Percentiles rank a stretch among this genome's conserved stretches.
These are phyloP conservation scores for Scaptomyza graminum DNA, from an alignment of 1,140 invertebrate species.

Conservation along the genomic window DNA sequence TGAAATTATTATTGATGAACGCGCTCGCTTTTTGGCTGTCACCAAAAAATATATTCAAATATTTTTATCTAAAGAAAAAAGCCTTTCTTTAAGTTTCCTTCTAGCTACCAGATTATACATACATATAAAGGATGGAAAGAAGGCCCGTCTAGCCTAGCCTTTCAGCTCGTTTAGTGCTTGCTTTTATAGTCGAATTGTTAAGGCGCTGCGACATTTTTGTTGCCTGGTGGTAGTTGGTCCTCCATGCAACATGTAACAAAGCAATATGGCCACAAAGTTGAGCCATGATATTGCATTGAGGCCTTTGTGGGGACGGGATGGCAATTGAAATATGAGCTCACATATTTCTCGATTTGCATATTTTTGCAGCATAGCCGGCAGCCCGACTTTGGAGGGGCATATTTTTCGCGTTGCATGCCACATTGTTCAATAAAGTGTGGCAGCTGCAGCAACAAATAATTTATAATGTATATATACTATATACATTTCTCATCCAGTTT, in stretches of 20 bases:
- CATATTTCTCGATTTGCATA: conserved; percentile 37
- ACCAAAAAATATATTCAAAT: too few relatives aligned
- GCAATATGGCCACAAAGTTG: conserved; percentile 28
- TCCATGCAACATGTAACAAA: conserved; percentile 15
- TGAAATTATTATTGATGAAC: conserved; percentile 63
- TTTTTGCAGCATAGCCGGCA: conserved; percentile 21
- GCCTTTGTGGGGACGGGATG: background rate
- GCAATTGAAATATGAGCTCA: conserved; percentile 23
- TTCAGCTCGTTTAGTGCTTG: background rate
- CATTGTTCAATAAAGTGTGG: conserved; percentile 27
- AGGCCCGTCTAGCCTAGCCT: too few relatives aligned
- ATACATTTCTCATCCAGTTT: too few relatives aligned
- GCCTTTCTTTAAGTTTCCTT: too few relatives aligned
- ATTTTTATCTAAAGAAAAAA: too few relatives aligned
- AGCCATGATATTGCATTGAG: background rate
- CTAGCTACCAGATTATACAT: too few relatives aligned
- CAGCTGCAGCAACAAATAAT: conserved; percentile 43
- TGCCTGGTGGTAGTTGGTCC: conserved; percentile 16
- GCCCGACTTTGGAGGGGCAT: background rate
- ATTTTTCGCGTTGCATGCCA: conserved; percentile 15
- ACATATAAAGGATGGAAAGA: too few relatives aligned
- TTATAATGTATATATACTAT: conserved; percentile 36
- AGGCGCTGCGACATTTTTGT: conserved; percentile 34
- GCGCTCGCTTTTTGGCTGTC: background rate
- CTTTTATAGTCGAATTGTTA: background rate